Evolutionary conservation across 2,797 vertebrate genomes (phyloP), one percentile per base, ranked within the genome.

Genomic region (Otolemur crassicaudatus): DNA sequence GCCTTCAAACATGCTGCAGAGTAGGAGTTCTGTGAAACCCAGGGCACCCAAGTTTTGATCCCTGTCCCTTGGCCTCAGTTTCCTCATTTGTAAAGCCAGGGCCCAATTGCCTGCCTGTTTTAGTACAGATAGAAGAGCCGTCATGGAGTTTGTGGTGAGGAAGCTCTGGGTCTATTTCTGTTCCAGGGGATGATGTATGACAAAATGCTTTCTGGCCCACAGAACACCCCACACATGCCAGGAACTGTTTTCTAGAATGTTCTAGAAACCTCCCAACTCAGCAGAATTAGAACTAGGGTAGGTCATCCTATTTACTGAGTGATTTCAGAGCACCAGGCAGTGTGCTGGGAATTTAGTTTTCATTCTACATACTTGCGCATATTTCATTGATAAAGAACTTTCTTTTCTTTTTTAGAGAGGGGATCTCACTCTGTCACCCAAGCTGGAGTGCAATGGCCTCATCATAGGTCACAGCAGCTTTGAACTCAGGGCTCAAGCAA

Each of bases 81-180:
- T 40, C 43, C 29, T 56, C 81, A 23, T 90, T 43, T 49, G 43
- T n/a, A 37, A 70, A 31, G 37, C 75, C 25, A 46, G 34, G 23
- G 3, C 25, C 14, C 2, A 9, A 5, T 19, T 16, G 23, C 61
- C 25, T 16, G 17, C 9, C 27, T 0, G 0, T 58, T 53, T 12
- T 0, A 0, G 17, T 14, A 31, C 0, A 0, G 34, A 83, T 1
- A 3, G 40, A 31, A 8, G 2, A 12, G 25, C 10, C 5, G 37
- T 5, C 56, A 31, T 3, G 3, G 34, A 69, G 53, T 60, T 46
- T 4, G 14, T 14, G 56, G 37, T 31, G 79, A 43, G 76, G 3
- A 25, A 40, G 31, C 46, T 58, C 58, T 29, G 10, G 2, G 19
- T 58, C 31, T 23, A 56, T 17, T n/a, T 12, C n/a, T 58, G 77